phyloP scores from a whole-genome alignment of 30 jellyfish, hydroid and myxozoan species.

The Turritopsis rubra region DNA sequence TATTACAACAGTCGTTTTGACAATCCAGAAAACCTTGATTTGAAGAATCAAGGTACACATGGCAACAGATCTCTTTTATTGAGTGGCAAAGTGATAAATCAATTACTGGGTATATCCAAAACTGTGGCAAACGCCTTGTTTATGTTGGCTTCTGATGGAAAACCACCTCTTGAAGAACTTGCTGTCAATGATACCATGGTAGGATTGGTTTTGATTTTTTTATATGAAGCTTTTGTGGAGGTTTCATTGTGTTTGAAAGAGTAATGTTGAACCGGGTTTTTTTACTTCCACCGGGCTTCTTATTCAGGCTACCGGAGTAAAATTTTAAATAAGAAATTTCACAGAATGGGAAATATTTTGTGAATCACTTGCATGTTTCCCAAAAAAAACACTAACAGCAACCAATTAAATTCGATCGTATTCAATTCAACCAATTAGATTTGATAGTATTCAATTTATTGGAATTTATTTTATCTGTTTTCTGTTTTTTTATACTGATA shows the following conservation, averaged over 20 bases:
- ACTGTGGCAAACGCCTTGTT: slow-evolving; percentile 80
- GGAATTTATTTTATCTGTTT: background rate
- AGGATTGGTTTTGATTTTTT: too few species aligned
- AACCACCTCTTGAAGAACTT: slow-evolving; percentile 61
- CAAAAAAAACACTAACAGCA: background rate
- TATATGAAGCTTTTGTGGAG: too few species aligned
- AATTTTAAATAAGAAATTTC: too few species aligned
- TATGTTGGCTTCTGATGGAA: slow-evolving; percentile 85
- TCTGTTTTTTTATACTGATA: background rate
- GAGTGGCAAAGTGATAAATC: slow-evolving; percentile 22
- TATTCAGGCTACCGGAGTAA: too few species aligned
- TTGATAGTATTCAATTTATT: background rate
- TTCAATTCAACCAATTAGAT: too few species aligned
- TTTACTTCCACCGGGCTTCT: too few species aligned
- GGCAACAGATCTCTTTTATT: background rate
- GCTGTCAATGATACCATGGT: slow-evolving; percentile 61
- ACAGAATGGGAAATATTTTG: too few species aligned
- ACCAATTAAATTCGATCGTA: too few species aligned
- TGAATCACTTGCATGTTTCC: background rate
- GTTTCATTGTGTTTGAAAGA: too few species aligned
- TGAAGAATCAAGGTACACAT: slow-evolving; percentile 25
- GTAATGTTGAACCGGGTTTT: too few species aligned
- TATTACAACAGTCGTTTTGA: slow-evolving; percentile 96
- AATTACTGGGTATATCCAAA: slow-evolving; percentile 30
- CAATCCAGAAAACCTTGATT: slow-evolving; percentile 56